Percentiles rank a stretch among this genome's conserved stretches.
These are phyloP conservation scores for Dromococcyx pavoninus DNA, from an alignment of 2,797 vertebrate genomes.

Conservation along the genomic window DNA sequence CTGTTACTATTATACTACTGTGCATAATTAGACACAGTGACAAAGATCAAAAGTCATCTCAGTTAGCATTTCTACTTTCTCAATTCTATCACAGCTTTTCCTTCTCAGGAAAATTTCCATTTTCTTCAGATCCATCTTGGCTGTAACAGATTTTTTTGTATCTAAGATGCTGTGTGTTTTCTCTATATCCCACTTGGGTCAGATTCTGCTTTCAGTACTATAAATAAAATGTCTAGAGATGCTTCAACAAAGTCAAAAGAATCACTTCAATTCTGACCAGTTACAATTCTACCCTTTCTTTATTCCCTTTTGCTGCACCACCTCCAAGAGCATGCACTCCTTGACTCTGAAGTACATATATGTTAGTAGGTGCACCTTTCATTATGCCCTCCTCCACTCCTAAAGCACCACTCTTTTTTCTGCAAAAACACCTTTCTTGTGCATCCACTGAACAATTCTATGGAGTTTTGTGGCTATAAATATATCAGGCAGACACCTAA, in stretches of 20 bases:
- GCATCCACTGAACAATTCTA: background rate
- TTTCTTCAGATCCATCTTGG: background rate
- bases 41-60: background rate
- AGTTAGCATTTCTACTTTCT: background rate
- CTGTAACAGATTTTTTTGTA: background rate
- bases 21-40: background rate
- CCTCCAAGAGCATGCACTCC: background rate
- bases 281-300: background rate
- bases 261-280: background rate
- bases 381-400: background rate
- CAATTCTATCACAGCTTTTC: background rate
- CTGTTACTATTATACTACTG: background rate
- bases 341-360: background rate
- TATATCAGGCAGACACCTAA: background rate
- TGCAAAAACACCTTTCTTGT: background rate
- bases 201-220: background rate
- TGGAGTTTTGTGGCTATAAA: background rate
- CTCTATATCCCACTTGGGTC: background rate
- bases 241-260: background rate
- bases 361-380: background rate
- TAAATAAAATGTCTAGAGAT: background rate
- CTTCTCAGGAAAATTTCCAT: background rate
- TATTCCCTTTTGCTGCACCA: background rate
- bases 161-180: background rate
- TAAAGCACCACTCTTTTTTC: background rate